Conservation (phyloP, 92 coral and sea anemone species). For the Parazoanthus atlanticus region DNA sequence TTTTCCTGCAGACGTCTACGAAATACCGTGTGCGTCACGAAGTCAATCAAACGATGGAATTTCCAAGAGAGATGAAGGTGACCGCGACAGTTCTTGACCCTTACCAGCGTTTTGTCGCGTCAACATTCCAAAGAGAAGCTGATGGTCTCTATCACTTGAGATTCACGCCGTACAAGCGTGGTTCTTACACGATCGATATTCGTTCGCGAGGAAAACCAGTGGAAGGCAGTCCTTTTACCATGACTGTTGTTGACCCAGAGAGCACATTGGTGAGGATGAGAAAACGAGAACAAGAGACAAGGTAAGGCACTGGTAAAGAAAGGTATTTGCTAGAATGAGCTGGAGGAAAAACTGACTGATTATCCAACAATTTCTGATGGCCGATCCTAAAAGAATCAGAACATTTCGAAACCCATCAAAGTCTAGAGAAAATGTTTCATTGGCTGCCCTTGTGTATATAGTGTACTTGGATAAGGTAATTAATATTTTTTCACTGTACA, state of each 20-base stretch:
- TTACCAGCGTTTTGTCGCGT: constrained; percentile 62
- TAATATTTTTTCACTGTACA: too few relatives aligned
- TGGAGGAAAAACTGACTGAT: not conserved
- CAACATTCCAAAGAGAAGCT: constrained; percentile 66
- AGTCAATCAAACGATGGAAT: constrained; percentile 85
- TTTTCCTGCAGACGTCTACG: not conserved
- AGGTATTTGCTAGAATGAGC: not conserved
- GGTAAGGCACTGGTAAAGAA: not conserved
- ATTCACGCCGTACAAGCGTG: constrained; percentile 69
- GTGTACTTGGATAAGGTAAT: too few relatives aligned
- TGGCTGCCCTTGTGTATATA: too few relatives aligned
- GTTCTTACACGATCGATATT: constrained; percentile 70
- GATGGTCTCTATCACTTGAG: constrained; percentile 78
- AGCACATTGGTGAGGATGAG: constrained; percentile 74
- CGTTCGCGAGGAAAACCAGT: constrained; percentile 63
- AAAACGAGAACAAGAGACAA: constrained; percentile 47
- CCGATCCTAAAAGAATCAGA: too few relatives aligned
- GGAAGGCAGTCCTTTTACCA: constrained; percentile 73
- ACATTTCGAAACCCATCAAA: too few relatives aligned
- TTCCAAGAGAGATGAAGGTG: constrained; percentile 72
- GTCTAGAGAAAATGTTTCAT: too few relatives aligned
- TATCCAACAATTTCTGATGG: not conserved
- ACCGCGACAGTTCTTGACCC: constrained; percentile 79
- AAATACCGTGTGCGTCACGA: constrained; percentile 69
- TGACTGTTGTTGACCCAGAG: constrained; percentile 73